Percentiles rank a stretch among this genome's conserved stretches.
Conservation (phyloP, 2,113 vertebrate species). For the Neopipo cinnamomea region DNA sequence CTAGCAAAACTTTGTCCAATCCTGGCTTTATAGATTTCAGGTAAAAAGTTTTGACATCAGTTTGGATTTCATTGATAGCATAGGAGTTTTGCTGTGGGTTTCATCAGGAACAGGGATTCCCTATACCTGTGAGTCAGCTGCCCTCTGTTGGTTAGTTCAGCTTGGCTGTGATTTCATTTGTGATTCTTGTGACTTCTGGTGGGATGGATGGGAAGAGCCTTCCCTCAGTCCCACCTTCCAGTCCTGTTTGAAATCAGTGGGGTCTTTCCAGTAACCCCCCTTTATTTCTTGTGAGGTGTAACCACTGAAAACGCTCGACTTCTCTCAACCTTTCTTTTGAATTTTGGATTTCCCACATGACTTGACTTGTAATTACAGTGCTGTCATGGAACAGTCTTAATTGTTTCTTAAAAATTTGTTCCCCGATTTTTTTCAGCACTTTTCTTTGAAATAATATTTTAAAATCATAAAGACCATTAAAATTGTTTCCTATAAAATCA, state of each 20-base stretch:
- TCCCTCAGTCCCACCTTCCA: not conserved
- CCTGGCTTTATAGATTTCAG: not conserved
- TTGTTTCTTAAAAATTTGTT: not conserved
- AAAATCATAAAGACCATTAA: not conserved
- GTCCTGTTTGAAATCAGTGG: not conserved
- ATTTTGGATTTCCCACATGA: not conserved
- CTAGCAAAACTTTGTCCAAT: not conserved
- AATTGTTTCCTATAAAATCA: not conserved
- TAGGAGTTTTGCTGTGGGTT: not conserved
- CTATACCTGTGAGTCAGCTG: not conserved
- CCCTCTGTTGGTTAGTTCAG: constrained; percentile 16
- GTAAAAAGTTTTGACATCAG: not conserved
- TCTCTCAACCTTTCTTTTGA: not conserved
- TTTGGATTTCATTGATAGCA: not conserved
- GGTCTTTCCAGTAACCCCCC: not conserved
- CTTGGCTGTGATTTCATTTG: not conserved
- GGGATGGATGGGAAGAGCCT: not conserved
- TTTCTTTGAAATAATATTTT: not conserved
- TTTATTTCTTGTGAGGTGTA: not conserved
- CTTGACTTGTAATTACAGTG: not conserved
- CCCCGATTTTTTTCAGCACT: accelerated
- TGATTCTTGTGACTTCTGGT: not conserved
- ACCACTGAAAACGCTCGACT: not conserved
- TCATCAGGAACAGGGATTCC: not conserved
- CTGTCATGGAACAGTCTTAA: not conserved